Evolutionary conservation across 2,797 vertebrate genomes (phyloP).

Genomic region (Australoheros facetus): DNA sequence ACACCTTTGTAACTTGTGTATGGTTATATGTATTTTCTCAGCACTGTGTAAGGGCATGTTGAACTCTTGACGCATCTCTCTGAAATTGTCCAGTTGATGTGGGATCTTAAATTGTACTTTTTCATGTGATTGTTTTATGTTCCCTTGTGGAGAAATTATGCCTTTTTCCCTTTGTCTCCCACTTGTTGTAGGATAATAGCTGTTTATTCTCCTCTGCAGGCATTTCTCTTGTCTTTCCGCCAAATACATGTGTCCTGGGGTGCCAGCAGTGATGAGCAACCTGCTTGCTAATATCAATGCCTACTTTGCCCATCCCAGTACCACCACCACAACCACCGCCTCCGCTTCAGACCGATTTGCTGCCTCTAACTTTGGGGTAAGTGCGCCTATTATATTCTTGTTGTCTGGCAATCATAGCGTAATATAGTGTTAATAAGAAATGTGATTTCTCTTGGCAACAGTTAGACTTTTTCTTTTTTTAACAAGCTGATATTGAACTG

Average conservation of each 20-base stretch:
- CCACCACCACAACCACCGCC: constrained; percentile 89
- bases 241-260: constrained; percentile 97
- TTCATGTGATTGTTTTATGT: constrained; percentile 1
- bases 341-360: constrained; percentile 96
- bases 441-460: not conserved
- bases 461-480: not conserved
- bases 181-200: constrained; percentile 21
- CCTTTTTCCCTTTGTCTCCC: not conserved
- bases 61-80: not conserved
- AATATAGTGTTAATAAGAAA: not conserved
- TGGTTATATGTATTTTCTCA: not conserved
- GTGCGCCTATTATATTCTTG: constrained; percentile 16
- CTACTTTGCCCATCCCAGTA: constrained; percentile 96
- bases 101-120: not conserved
- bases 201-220: constrained; percentile 78
- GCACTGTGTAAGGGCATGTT: not conserved
- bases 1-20: not conserved
- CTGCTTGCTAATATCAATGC: constrained; percentile 97
- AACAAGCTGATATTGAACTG: constrained; percentile 12
- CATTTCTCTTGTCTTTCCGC: constrained; percentile 98
- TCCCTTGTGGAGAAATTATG: not conserved
- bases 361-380: constrained; percentile 97
- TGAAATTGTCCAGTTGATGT: not conserved
- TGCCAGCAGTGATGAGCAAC: constrained; percentile 97
- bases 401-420: not conserved